These are phyloP conservation scores for Drosophila pseudoobscura DNA, from an alignment of 1,140 invertebrate species.

Conservation along the genomic window DNA sequence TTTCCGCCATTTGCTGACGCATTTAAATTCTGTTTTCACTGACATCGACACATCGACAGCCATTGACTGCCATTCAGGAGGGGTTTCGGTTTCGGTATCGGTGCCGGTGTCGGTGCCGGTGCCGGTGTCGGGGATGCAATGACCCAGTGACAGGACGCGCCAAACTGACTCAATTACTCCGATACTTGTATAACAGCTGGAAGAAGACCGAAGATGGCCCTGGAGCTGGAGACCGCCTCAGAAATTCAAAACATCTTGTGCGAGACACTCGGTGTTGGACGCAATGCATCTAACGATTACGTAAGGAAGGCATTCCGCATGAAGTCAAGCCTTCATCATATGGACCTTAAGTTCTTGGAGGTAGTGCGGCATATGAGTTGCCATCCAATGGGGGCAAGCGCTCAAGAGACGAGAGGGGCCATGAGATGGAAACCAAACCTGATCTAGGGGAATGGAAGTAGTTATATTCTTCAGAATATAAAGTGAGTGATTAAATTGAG, in stretches of 20 bases:
- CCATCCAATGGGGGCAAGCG: conserved; percentile 96
- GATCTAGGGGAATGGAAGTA: conserved; percentile 49
- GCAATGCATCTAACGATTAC: too few relatives aligned
- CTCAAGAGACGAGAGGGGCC: conserved; percentile 95
- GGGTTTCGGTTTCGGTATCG: conserved; percentile 5
- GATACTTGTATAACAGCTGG: background rate
- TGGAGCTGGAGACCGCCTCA: too few relatives aligned
- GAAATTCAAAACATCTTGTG: too few relatives aligned
- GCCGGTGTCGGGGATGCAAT: background rate
- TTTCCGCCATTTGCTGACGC: conserved; percentile 69
- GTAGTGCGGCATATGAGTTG: conserved; percentile 97
- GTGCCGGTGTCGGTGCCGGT: conserved; percentile 5
- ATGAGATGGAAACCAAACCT: conserved; percentile 89
- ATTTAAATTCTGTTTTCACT: conserved; percentile 73
- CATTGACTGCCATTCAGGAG: conserved; percentile 45
- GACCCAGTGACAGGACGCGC: background rate
- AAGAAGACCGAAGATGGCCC: background rate
- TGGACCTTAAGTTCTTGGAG: conserved; percentile 97
- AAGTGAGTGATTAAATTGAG: too few relatives aligned
- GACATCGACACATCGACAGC: conserved; percentile 50
- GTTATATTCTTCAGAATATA: too few relatives aligned
- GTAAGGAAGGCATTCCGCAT: conserved; percentile 91
- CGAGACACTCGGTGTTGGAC: too few relatives aligned
- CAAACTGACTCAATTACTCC: conserved; percentile 41
- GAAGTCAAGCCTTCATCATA: conserved; percentile 93